Conservation (phyloP, 2,113 vertebrate genomes). For the Dunckerocampus dactyliophorus region DNA sequence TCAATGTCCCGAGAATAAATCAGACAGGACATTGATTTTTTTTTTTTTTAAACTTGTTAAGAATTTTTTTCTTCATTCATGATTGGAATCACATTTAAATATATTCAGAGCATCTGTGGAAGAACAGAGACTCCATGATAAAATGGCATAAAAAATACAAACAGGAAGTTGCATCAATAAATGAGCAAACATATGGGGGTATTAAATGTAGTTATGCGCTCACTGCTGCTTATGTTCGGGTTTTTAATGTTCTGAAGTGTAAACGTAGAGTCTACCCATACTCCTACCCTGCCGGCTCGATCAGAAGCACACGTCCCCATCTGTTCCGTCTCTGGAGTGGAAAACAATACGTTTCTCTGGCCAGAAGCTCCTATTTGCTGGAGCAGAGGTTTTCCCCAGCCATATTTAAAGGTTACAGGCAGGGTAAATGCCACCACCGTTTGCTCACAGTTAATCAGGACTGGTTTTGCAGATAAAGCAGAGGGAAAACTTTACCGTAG, state of each 20-base stretch:
- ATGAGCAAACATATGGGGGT: too few relatives aligned
- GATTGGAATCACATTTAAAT: too few relatives aligned
- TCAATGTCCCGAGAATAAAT: too few relatives aligned
- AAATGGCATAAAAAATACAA: too few relatives aligned
- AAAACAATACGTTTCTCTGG: constrained; percentile 68
- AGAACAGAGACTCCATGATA: too few relatives aligned
- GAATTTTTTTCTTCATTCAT: too few relatives aligned
- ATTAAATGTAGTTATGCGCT: too few relatives aligned
- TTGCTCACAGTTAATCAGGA: constrained; percentile 43
- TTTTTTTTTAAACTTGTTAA: too few relatives aligned
- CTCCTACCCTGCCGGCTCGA: constrained; percentile 81
- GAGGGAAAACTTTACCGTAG: constrained; percentile 14
- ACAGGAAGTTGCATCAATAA: too few relatives aligned
- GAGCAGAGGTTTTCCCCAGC: constrained; percentile 46
- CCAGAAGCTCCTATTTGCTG: constrained; percentile 49
- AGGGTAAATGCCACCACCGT: constrained; percentile 37
- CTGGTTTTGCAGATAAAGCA: constrained; percentile 30
- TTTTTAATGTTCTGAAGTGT: constrained; percentile 63
- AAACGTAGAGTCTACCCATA: constrained; percentile 85
- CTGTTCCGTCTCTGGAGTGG: constrained; percentile 77
- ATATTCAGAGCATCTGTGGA: too few relatives aligned
- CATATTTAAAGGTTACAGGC: constrained; percentile 50
- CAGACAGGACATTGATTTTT: too few relatives aligned
- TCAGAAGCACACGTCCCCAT: constrained; percentile 85
- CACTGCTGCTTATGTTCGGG: neutral